Evolutionary conservation across 2,797 vertebrate species (phyloP), one percentile per base, ranked within the genome.

Genomic region (Notolepis coatsorum): DNA sequence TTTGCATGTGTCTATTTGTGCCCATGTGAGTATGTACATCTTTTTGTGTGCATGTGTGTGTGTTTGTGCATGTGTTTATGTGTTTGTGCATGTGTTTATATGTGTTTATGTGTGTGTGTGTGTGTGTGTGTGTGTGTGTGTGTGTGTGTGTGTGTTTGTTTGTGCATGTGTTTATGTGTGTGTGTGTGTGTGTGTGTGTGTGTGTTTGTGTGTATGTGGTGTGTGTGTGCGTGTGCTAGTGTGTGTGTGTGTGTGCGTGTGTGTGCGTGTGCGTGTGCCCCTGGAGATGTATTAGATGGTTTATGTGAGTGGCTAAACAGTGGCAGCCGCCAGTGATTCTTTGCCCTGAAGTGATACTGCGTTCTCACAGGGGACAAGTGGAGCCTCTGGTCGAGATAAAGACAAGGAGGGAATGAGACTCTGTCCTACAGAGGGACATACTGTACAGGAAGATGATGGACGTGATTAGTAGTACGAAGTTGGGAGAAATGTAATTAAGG

Each of bases 301-400:
- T 81, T 61, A 82, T 35, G 61, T 76, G 74, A 83, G 82, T 73
- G 76, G 61, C 76, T 79, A 79, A 84, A 71, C 78, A 75, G 33
- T 64, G 81, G 62, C 65, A 61, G 72, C 75, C 53, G 38, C 67
- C 73, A 75, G 77, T 79, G 66, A 72, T 79, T 80, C 57, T 80
- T 65, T 75, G 54, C 82, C 70, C 65, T 83, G 77, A 81, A 82
- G 81, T 85, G 78, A 89, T 82, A 77, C 54, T 13, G 67, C 64
- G 79, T 82, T 82, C 75, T 84, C 75, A 75, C 71, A 63, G 59
- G 65, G 81, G 76, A 64, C 59, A 67, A 79, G 50, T 15, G 47
- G 56, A 72, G 70, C 74, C 74, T 41, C 46, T 15, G 30, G 73
- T 60, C 21, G 18, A 70, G 43, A 68, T 82, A 71, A 75, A 79